These are phyloP conservation scores for Acipenser transmontanus DNA, from an alignment of 2,797 vertebrate genomes.

Conservation along the genomic window DNA sequence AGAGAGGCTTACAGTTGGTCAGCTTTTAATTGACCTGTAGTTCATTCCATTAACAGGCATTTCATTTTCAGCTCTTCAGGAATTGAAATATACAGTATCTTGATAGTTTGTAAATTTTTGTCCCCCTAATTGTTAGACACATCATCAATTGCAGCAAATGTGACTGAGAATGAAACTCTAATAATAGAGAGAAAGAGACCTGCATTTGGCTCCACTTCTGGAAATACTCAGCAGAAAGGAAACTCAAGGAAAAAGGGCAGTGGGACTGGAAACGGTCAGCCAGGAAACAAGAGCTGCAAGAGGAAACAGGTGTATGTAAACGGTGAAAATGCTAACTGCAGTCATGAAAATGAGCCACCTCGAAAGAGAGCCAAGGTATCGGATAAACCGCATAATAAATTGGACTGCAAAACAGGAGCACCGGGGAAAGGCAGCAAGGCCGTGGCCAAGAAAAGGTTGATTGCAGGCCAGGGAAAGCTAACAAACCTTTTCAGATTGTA, in stretches of 20 bases:
- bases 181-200: slow-evolving; percentile 33
- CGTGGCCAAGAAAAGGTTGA: slow-evolving; percentile 63
- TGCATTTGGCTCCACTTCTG: slow-evolving; percentile 52
- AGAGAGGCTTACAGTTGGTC: no score
- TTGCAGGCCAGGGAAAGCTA: slow-evolving; percentile 80
- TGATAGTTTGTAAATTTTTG: no score
- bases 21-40: no score
- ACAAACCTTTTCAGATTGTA: slow-evolving; percentile 81
- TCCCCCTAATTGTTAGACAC: no score
- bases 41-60: no score
- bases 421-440: slow-evolving; percentile 50
- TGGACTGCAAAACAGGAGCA: slow-evolving; percentile 29
- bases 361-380: slow-evolving; percentile 55
- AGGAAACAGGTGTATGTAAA: slow-evolving; percentile 71
- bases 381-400: slow-evolving; percentile 30
- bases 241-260: slow-evolving; percentile 39
- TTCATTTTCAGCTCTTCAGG: no score
- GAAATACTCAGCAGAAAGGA: slow-evolving; percentile 57
- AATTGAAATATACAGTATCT: no score
- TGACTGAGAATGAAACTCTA: no score
- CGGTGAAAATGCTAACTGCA: slow-evolving; percentile 45
- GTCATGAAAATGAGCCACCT: slow-evolving; percentile 60
- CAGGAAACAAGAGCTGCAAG: slow-evolving; percentile 58
- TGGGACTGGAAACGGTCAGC: slow-evolving; percentile 45
- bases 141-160: no score